Base-by-base conservation (phyloP, 2,888 invertebrate species). In the Eupithecia vulgata region DNA sequence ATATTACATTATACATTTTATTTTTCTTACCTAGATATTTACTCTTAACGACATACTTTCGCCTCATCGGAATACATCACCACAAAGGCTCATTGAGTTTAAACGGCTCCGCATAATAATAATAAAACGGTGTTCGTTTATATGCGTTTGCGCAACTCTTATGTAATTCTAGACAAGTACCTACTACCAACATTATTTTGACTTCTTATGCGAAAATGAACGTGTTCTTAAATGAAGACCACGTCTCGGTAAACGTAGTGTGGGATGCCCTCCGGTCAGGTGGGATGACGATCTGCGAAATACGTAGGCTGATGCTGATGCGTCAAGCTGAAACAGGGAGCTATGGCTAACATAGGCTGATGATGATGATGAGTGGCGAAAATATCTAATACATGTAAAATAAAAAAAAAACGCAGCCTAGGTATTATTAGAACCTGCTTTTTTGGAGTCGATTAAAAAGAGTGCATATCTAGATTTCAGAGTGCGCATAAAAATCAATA, bases 401-500 rank as follows among this genome's bases (percentile, higher is more conserved):
- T 10, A 52, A 10, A 59, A 15, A 30, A 30, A 59, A 30, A 13
- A 35, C 10, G 25, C 34, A 65, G 40, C 13, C 40, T 40, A 40
- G n/a, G n/a, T n/a, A n/a, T n/a, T n/a, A 13, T 40, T 13, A 13
- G 13, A 40, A 40, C 13, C 40, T 4, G 13, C 12, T 40, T 17
- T 45, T 45, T 17, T 0, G 15, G 15, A 15, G 13, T 40, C 40
- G 40, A 13, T 40, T 40, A 40, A 42, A 42, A 42, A 15, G 42
- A 42, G 42, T 42, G 15, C 42, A 42, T 15, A 15, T 42, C 5
- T 42, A 40, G 30, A 37, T 67, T 71, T 62, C 57, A 72, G 10
- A 57, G 21, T 13, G 12, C 35, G 48, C 40, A 73, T 67, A 62
- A 67, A 73, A 72, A 57, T 72, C 71, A 76, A 75, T 77, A 80